These are phyloP conservation scores for Astur gentilis DNA, from an alignment of 2,113 vertebrate species.

Conservation along the genomic window DNA sequence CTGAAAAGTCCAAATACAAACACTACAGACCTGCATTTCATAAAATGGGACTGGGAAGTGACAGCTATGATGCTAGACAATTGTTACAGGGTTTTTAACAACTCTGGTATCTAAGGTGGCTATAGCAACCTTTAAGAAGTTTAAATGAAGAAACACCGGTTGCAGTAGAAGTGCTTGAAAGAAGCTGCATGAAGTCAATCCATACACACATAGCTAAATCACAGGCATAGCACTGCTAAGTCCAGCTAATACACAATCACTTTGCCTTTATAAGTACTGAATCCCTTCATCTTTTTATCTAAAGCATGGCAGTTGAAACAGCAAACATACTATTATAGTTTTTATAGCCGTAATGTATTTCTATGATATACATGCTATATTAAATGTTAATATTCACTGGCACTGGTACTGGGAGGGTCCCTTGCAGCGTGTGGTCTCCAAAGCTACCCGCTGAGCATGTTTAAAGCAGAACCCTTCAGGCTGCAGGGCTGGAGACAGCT, in stretches of 20 bases:
- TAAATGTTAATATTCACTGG: conserved; percentile 13
- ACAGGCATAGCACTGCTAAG: background rate
- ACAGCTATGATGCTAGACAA: background rate
- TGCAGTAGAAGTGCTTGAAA: background rate
- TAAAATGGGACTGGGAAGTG: background rate
- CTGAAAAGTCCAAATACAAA: background rate
- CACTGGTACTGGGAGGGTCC: background rate
- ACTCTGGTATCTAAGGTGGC: background rate
- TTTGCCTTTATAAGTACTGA: background rate
- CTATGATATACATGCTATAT: background rate
- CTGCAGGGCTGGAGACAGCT: background rate
- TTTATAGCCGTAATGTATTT: background rate
- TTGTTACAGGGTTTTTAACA: background rate
- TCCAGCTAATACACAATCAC: background rate
- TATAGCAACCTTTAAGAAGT: background rate
- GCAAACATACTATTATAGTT: background rate
- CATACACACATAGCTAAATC: background rate
- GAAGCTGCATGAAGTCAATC: background rate
- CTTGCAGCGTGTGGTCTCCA: background rate
- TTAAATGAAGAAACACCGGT: background rate
- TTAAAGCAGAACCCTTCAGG: background rate
- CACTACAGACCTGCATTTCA: background rate
- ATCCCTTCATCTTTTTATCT: background rate
- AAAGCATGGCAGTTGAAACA: background rate
- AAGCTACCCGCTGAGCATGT: background rate